Percentiles rank a stretch among this genome's conserved stretches.
Conservation (phyloP, 92 coral and sea anemone genomes). For the Epizoanthus rinbou region DNA sequence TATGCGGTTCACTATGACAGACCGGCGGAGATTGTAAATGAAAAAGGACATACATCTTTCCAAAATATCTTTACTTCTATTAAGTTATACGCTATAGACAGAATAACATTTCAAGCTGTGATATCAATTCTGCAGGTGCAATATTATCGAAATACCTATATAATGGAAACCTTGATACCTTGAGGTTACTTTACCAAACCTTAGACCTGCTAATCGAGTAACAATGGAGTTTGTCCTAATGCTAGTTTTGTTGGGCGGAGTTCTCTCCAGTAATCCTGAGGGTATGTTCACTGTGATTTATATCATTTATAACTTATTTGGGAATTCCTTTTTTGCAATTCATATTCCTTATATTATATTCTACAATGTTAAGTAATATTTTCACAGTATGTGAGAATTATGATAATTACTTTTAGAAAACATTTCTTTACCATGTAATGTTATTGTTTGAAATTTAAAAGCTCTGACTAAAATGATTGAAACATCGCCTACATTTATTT, state of each 20-base stretch:
- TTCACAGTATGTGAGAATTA: too few species aligned
- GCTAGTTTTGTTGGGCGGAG: not conserved
- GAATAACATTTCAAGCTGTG: not conserved
- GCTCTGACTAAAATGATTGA: too few species aligned
- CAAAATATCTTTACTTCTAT: not conserved
- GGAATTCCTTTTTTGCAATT: not conserved
- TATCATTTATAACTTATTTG: not conserved
- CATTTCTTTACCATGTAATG: too few species aligned
- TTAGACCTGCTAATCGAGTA: not conserved
- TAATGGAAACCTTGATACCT: too few species aligned
- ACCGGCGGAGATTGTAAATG: not conserved
- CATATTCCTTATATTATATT: not conserved
- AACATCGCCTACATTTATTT: too few species aligned
- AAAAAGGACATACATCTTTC: not conserved
- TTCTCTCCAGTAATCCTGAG: conserved; percentile 16
- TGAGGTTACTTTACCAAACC: not conserved
- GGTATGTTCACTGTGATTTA: not conserved
- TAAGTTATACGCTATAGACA: not conserved
- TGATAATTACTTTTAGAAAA: too few species aligned
- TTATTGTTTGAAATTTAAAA: too few species aligned
- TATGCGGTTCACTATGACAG: not conserved
- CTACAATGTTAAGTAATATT: too few species aligned
- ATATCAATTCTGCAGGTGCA: not conserved
- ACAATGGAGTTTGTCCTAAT: conserved; percentile 7
- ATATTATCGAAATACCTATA: not conserved